Evolutionary conservation across 2,113 vertebrate species (phyloP).

Genomic region (Columba janthina): DNA sequence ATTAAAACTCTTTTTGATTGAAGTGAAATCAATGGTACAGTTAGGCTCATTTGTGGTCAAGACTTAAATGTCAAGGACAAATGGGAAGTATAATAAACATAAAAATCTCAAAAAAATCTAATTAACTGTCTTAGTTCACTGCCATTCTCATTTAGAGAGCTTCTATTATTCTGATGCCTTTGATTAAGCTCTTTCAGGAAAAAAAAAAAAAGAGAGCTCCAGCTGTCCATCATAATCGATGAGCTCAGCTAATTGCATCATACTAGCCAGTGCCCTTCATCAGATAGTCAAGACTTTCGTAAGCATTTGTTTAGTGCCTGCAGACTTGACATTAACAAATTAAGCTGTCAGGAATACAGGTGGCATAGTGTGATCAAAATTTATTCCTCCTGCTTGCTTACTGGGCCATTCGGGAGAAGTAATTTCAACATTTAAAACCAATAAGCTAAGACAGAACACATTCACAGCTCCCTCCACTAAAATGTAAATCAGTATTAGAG

Average conservation of each 20-base stretch:
- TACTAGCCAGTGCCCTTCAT: constrained; percentile 4
- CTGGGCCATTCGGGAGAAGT: not conserved
- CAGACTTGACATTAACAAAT: constrained; percentile 21
- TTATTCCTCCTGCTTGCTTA: constrained; percentile 22
- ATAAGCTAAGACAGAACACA: not conserved
- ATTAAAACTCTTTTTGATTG: not conserved
- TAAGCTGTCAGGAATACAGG: constrained; percentile 39
- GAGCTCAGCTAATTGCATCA: constrained; percentile 54
- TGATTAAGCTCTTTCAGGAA: constrained; percentile 19
- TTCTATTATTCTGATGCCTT: constrained; percentile 16
- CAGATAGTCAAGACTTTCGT: constrained; percentile 2
- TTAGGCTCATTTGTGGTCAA: not conserved
- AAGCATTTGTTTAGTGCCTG: not conserved
- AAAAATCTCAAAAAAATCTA: not conserved
- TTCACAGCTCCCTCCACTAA: not conserved
- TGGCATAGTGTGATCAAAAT: constrained; percentile 8
- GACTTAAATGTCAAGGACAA: constrained; percentile 16
- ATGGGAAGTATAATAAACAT: constrained; percentile 11
- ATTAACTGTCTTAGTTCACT: constrained; percentile 12
- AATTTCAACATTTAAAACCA: not conserved
- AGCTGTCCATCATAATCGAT: constrained; percentile 35
- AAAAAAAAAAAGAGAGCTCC: not conserved
- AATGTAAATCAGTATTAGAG: not conserved
- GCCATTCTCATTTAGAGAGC: constrained; percentile 18
- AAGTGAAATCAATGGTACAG: not conserved